Base-by-base conservation (phyloP, 2,113 vertebrate genomes). In the Indicator indicator region DNA sequence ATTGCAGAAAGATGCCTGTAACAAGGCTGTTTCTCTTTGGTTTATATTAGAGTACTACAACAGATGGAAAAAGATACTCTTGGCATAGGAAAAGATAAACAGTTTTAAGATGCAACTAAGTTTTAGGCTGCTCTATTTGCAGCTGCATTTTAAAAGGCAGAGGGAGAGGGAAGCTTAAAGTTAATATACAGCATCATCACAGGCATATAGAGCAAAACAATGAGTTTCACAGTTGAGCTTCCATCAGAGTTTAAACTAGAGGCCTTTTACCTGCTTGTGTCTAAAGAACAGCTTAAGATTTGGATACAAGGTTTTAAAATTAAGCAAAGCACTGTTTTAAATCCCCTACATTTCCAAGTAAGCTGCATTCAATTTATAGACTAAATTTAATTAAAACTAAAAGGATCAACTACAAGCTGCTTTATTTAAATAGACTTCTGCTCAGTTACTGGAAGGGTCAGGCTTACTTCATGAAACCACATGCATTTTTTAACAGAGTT, bases 361-460 rank as follows among this genome's bases (percentile, higher is more conserved):
- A 95, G 88, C 85, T 65, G 83, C 80, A 79, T 93, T 93, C 95
- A 95, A 93, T 94, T 95, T 95, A 88, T 73, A 94, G 83, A 90
- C 65, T 75, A 88, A 94, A 88, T 88, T 94, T 95, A 95, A 96
- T 95, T 94, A 95, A 91, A 96, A 83, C 72, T 96, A 95, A 95
- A 95, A 89, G 89, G 83, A 97, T 94, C 88, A 95, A 27, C 82
- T 88, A 67, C 88, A 97, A 94, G 93, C 82, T 88, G 85, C 89
- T 95, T 96, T 94, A 93, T 96, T 93, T 95, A 94, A 93, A 86
- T 69, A 91, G 65, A 76, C 69, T 91, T 94, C 79, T 90, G 93
- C 48, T 93, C 72, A 81, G 88, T 83, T 86, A 74, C 9, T 68
- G 71, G 17, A 88, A 87, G 90, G 76, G 89, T 95, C 83, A 95